phyloP scores from a whole-genome alignment of 2,888 invertebrate genomes.

The Meta bourneti region DNA sequence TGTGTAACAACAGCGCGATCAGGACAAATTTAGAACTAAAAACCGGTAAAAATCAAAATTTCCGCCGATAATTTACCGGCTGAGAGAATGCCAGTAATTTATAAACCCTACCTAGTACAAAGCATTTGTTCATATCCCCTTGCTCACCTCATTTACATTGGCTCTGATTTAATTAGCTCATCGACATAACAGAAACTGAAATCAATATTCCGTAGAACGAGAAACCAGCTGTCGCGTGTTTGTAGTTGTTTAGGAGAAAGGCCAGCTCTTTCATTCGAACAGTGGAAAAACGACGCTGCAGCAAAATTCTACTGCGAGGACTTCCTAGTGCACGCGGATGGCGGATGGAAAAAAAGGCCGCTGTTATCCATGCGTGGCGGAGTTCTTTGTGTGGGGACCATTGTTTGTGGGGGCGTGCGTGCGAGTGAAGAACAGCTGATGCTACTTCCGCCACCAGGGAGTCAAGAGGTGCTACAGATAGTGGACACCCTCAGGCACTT shows the following conservation, averaged over 20 bases:
- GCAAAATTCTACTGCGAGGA: neutral
- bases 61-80: too few relatives aligned
- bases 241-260: slow-evolving; percentile 1
- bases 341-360: slow-evolving; percentile 12
- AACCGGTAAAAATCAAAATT: too few relatives aligned
- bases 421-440: slow-evolving; percentile 37
- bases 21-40: too few relatives aligned
- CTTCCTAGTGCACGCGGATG: slow-evolving; percentile 1
- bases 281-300: neutral
- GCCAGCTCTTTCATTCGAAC: neutral
- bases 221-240: neutral
- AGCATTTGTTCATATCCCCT: neutral
- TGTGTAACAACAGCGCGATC: too few relatives aligned
- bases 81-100: too few relatives aligned
- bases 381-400: slow-evolving; percentile 7
- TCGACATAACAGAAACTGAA: neutral
- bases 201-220: neutral
- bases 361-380: slow-evolving; percentile 48
- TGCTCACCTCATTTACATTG: neutral
- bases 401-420: slow-evolving; percentile 45
- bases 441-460: slow-evolving; percentile 42
- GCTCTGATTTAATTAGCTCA: neutral
- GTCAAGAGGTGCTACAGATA: slow-evolving; percentile 7
- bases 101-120: too few relatives aligned
- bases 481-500: neutral